Percentiles rank a stretch among this genome's conserved stretches.
Evolutionary conservation across 1,140 invertebrate species (phyloP).

Genomic region (Portunus trituberculatus): DNA sequence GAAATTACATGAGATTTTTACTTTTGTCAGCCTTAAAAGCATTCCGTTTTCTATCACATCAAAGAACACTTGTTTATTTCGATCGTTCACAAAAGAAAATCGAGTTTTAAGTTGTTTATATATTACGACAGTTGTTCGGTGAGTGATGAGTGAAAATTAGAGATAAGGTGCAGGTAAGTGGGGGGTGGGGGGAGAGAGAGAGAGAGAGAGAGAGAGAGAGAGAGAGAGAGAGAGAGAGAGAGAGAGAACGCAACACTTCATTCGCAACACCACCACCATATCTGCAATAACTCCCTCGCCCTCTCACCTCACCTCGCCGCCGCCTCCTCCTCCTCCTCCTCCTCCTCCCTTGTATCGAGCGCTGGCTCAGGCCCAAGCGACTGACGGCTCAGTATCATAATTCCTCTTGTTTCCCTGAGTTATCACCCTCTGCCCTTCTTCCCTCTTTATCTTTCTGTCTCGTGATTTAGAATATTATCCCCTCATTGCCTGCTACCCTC

Average conservation of each 20-base stretch:
- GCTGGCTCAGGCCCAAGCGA: background rate
- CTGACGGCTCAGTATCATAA: background rate
- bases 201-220: background rate
- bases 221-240: too few relatives aligned
- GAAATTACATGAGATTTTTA: background rate
- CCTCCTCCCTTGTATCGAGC: background rate
- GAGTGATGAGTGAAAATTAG: too few relatives aligned
- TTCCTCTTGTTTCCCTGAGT: background rate
- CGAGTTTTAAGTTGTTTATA: too few relatives aligned
- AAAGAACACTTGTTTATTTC: background rate
- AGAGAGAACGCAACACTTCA: too few relatives aligned
- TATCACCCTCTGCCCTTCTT: background rate
- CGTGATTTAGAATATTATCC: background rate
- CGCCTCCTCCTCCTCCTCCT: too few relatives aligned
- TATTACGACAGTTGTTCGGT: too few relatives aligned
- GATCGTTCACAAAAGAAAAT: too few relatives aligned
- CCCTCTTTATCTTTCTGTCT: slow-evolving; percentile 49
- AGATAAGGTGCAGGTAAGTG: background rate
- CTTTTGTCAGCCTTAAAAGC: background rate
- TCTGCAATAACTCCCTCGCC: too few relatives aligned
- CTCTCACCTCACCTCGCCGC: too few relatives aligned
- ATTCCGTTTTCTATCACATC: background rate
- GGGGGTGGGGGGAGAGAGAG: background rate
- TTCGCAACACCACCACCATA: too few relatives aligned
- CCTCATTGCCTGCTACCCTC: background rate